Evolutionary conservation across 2,888 invertebrate genomes (phyloP), one percentile per base, ranked within the genome.

Genomic region (Pandemis heparana): DNA sequence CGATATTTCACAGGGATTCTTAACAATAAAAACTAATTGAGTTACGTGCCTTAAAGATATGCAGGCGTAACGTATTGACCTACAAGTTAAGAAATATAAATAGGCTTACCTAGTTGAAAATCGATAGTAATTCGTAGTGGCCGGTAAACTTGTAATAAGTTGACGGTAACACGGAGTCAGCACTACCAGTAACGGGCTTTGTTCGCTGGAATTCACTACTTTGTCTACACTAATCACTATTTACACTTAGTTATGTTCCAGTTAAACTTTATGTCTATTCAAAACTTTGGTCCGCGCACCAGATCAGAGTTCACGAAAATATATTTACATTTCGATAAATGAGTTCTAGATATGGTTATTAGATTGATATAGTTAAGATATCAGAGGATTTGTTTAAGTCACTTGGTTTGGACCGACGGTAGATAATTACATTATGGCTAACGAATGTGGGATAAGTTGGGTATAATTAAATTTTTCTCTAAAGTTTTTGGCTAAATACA

Each of bases 391-490:
- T 84, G 82, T 78, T 82, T 85, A 93, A 92, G 92, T 92, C 93
- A 91, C 90, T 87, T 77, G 23, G 78, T 91, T 74, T 93, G 93
- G 92, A 88, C 93, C 92, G 75, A 88, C 76, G 85, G 86, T 85
- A 77, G 71, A 77, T 66, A 75, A 79, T 82, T 82, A 78, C 80
- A 77, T 75, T 41, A 59, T 71, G 70, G 62, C 63, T 70, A 56
- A 70, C 32, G 71, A 48, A 75, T 74, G 73, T 51, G 38, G 46
- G 70, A 2, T 65, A 51, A 23, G 12, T 12, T 23, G 66, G 43
- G 39, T 75, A 66, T 65, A 75, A 70, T 53, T 82, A 79, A 79
- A 78, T 81, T 79, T 75, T 74, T 77, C 71, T 77, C 64, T 64
- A 64, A 72, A 75, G 32, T 51, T 73, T 71, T 67, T 73, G 60